Evolutionary conservation across 1,140 invertebrate species (phyloP).

Genomic region (Dreissena rostriformis): DNA sequence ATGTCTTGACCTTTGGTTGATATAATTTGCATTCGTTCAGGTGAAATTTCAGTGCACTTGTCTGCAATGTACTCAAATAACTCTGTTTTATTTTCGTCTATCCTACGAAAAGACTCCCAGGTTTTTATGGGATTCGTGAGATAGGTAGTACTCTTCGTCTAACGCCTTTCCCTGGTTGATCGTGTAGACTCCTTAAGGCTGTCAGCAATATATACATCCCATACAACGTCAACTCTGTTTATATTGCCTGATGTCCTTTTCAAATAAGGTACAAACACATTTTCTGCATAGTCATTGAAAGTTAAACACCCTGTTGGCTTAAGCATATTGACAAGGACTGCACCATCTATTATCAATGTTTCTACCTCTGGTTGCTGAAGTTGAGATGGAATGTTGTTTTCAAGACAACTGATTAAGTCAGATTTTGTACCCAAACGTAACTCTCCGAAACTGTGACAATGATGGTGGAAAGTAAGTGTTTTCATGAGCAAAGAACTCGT

Average conservation of each 20-base stretch:
- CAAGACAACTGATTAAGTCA: not conserved
- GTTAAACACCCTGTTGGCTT: not conserved
- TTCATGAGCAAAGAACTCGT: conserved; percentile 56
- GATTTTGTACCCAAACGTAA: not conserved
- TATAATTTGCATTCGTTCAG: not conserved
- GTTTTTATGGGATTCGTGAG: conserved; percentile 39
- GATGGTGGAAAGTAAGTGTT: conserved; percentile 43
- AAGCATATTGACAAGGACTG: conserved; percentile 10
- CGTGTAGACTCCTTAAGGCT: conserved; percentile 25
- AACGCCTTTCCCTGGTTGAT: not conserved
- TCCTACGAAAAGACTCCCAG: conserved; percentile 23
- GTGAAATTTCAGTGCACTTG: not conserved
- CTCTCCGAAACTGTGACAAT: conserved; percentile 12
- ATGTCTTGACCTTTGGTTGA: not conserved
- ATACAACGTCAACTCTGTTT: conserved; percentile 48
- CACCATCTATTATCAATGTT: not conserved
- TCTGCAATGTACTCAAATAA: conserved; percentile 30
- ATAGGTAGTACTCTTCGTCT: conserved; percentile 2
- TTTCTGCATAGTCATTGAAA: conserved; percentile 1
- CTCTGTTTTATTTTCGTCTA: conserved; percentile 46
- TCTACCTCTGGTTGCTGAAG: not conserved
- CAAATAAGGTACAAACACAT: conserved; percentile 21
- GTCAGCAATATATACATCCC: conserved; percentile 38
- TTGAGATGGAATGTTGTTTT: not conserved
- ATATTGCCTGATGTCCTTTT: not conserved